phyloP scores from a whole-genome alignment of 2,888 invertebrate species.

The Geotrupes spiniger region DNA sequence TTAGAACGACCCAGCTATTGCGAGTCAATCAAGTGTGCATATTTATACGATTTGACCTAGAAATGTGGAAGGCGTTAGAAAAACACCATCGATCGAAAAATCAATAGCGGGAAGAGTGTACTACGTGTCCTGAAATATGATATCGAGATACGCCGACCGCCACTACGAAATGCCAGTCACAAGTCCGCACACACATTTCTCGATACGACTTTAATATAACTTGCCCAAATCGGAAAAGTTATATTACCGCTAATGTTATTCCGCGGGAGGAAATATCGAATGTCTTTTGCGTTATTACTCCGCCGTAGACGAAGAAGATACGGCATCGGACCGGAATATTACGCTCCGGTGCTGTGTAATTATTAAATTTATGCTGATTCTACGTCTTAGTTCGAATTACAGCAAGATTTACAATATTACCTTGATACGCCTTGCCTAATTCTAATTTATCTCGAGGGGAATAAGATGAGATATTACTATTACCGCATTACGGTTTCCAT shows the following conservation, averaged over 20 bases:
- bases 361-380: conserved; percentile 57
- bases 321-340: conserved; percentile 17
- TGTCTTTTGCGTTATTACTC: not conserved
- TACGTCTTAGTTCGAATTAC: conserved; percentile 55
- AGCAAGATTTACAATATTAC: conserved; percentile 54
- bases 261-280: conserved; percentile 3
- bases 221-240: conserved; percentile 40
- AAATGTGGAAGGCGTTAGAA: conserved; percentile 22
- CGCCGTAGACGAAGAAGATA: conserved; percentile 11
- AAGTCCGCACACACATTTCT: conserved; percentile 37
- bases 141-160: conserved; percentile 24
- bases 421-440: conserved; percentile 52
- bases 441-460: conserved; percentile 49
- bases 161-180: conserved; percentile 30
- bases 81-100: conserved; percentile 32
- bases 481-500: conserved; percentile 32
- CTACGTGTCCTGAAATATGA: conserved; percentile 36
- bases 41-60: conserved; percentile 20
- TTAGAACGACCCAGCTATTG: no score
- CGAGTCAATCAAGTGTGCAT: no score
- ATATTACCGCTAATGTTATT: conserved; percentile 2
- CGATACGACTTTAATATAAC: conserved; percentile 40
- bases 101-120: conserved; percentile 29
- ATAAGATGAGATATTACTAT: conserved; percentile 46
- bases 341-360: conserved; percentile 40